These are phyloP conservation scores for Cotesia glomerata DNA, from an alignment of 1,140 invertebrate genomes.

Conservation along the genomic window DNA sequence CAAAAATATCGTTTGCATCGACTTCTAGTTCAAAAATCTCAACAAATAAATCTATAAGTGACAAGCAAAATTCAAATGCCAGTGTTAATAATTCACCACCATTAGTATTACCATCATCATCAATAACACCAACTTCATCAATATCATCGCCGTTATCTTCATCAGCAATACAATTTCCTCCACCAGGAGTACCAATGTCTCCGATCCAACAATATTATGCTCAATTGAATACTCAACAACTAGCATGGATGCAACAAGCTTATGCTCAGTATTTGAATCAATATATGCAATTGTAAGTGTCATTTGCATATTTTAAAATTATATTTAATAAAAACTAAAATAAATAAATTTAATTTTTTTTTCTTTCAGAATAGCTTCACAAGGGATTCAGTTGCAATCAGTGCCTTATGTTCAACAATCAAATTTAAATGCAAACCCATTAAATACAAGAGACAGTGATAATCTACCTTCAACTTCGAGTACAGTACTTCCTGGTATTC, in stretches of 20 bases:
- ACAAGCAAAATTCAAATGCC: background rate
- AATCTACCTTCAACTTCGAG: slow-evolving; percentile 29
- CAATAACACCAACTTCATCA: slow-evolving; percentile 25
- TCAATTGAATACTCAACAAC: slow-evolving; percentile 64
- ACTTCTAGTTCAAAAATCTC: background rate
- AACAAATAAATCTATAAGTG: background rate
- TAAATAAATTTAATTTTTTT: background rate
- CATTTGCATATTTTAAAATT: background rate
- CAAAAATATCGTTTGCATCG: slow-evolving; percentile 48
- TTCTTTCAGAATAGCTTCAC: slow-evolving; percentile 49
- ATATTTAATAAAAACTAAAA: background rate
- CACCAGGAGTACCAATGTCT: slow-evolving; percentile 36
- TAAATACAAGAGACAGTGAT: slow-evolving; percentile 38
- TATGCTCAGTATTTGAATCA: slow-evolving; percentile 86
- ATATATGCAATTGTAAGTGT: slow-evolving; percentile 76
- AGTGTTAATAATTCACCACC: slow-evolving; percentile 1
- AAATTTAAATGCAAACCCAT: slow-evolving; percentile 42
- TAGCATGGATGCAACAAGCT: slow-evolving; percentile 82
- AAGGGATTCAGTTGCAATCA: slow-evolving; percentile 54
- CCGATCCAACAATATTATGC: slow-evolving; percentile 49
- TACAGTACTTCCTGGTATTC: too few relatives aligned
- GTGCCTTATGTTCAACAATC: slow-evolving; percentile 52
- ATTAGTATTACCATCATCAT: background rate
- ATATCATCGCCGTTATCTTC: slow-evolving; percentile 5
- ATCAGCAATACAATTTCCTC: background rate